These are phyloP conservation scores for Homalodisca vitripennis DNA, from an alignment of 1,140 invertebrate genomes.

Conservation along the genomic window DNA sequence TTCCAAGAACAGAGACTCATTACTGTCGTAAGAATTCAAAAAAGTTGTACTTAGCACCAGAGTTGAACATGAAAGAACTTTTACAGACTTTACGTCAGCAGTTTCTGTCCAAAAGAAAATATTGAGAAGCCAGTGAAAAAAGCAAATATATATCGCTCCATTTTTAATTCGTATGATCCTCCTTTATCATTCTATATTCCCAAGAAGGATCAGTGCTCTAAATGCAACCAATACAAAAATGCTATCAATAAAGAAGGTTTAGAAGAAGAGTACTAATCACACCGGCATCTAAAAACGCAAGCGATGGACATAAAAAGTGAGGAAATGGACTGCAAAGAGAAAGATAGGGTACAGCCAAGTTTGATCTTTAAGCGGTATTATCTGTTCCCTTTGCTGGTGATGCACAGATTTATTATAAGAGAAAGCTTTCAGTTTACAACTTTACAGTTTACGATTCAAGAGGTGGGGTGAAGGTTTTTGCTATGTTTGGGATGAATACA, in stretches of 20 bases:
- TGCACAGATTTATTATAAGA: slow-evolving; percentile 40
- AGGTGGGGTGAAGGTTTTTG: slow-evolving; percentile 29
- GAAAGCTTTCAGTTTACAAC: slow-evolving; percentile 29
- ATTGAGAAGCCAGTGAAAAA: slow-evolving; percentile 18
- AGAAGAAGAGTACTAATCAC: slow-evolving; percentile 19
- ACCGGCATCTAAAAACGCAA: slow-evolving; percentile 17
- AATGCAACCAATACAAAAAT: slow-evolving; percentile 29
- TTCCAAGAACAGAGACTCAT: no score
- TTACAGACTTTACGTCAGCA: slow-evolving; percentile 20
- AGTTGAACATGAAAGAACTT: no score
- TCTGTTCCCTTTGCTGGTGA: slow-evolving; percentile 38
- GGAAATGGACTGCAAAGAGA: slow-evolving; percentile 28
- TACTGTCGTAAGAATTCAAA: no score
- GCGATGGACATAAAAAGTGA: slow-evolving; percentile 29
- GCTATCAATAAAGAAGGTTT: slow-evolving; percentile 16
- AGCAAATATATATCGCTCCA: slow-evolving; percentile 24
- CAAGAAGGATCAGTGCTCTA: slow-evolving; percentile 28
- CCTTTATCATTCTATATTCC: slow-evolving; percentile 23
- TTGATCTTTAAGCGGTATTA: slow-evolving; percentile 42
- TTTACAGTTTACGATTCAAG: slow-evolving; percentile 28
- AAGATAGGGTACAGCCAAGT: slow-evolving; percentile 33
- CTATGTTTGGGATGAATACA: slow-evolving; percentile 31
- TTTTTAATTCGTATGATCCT: slow-evolving; percentile 29
- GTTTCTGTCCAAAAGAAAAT: slow-evolving; percentile 22
- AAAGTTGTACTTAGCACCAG: no score